phyloP scores from a whole-genome alignment of 2,888 invertebrate genomes.

The Icerya purchasi region DNA sequence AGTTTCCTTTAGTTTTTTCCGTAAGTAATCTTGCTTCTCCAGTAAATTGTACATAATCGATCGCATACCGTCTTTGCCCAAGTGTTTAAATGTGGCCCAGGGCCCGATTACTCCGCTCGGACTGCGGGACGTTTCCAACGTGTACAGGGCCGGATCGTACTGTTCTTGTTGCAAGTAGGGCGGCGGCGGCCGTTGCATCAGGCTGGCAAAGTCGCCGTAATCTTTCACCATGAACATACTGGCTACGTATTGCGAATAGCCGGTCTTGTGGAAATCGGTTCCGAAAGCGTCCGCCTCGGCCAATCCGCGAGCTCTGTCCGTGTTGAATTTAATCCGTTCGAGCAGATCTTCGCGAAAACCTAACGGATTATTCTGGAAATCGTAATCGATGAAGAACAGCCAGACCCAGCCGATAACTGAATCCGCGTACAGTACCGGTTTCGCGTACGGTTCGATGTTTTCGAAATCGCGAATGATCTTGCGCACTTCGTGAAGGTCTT shows the following conservation, averaged over 20 bases:
- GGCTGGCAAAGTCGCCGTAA: not conserved
- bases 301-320: not conserved
- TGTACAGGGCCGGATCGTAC: not conserved
- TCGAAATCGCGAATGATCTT: not conserved
- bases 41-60: not conserved
- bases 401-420: not conserved
- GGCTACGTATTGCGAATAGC: not conserved
- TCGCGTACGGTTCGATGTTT: not conserved
- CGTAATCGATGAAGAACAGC: not conserved
- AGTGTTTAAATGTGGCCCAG: not conserved
- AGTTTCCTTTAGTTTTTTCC: not conserved
- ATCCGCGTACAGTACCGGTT: not conserved
- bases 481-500: not conserved
- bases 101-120: not conserved
- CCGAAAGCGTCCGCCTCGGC: not conserved
- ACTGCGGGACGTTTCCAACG: not conserved
- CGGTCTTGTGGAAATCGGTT: not conserved
- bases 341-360: not conserved
- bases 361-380: not conserved
- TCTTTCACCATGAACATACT: not conserved
- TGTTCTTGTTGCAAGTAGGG: not conserved
- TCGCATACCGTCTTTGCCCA: not conserved
- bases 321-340: not conserved
- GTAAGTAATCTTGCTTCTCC: not conserved
- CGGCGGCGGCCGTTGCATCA: not conserved